Percentiles rank a stretch among this genome's conserved stretches.
phyloP scores from a whole-genome alignment of 2,797 vertebrate species.

The Coccyzus lansbergi region DNA sequence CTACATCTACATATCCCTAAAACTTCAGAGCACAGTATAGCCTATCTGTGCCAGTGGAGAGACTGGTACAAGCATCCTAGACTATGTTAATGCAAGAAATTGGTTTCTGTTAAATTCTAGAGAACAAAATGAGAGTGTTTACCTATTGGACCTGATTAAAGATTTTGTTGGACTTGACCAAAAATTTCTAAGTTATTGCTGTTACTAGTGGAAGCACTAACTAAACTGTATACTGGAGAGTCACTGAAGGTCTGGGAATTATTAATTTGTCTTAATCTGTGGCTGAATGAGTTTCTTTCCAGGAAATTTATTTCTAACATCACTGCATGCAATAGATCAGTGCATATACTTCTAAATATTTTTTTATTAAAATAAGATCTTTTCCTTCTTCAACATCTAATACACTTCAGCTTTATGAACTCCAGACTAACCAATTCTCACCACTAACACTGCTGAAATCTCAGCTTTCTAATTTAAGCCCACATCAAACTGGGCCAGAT shows the following conservation, averaged over 20 bases:
- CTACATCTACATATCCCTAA: not conserved
- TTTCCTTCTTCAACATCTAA: constrained; percentile 2
- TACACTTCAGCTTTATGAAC: not conserved
- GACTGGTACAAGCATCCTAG: not conserved
- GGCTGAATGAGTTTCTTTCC: not conserved
- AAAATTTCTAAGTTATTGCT: not conserved
- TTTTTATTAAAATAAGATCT: constrained; percentile 1
- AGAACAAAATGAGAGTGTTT: not conserved
- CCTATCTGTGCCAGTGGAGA: not conserved
- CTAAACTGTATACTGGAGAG: not conserved
- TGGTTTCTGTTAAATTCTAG: not conserved
- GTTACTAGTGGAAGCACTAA: not conserved
- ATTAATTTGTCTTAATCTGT: not conserved
- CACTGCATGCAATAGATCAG: not conserved
- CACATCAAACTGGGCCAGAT: not conserved
- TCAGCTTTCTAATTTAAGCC: not conserved
- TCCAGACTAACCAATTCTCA: not conserved
- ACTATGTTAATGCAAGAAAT: not conserved
- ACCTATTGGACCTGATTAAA: not conserved
- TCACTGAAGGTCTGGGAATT: not conserved
- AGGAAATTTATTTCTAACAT: not conserved
- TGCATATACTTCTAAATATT: not conserved
- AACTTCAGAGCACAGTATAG: not conserved
- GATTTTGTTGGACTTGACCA: not conserved
- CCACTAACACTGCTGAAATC: not conserved